phyloP scores from a whole-genome alignment of 23 tunicate genomes.

The Ascidia mentula region DNA sequence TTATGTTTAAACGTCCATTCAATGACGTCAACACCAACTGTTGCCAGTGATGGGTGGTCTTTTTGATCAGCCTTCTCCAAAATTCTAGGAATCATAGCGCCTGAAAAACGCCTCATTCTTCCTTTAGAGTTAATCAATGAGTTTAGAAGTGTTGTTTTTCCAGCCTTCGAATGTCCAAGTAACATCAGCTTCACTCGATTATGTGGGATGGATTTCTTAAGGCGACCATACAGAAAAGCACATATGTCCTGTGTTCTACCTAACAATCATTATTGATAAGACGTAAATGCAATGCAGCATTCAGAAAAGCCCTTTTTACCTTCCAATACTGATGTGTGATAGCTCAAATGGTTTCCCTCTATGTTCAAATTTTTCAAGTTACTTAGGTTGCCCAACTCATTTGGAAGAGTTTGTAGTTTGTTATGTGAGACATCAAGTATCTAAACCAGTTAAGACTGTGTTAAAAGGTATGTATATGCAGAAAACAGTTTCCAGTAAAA shows the following conservation, averaged over 20 bases:
- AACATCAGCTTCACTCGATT: conserved; percentile 46
- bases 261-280: background rate
- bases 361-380: conserved; percentile 35
- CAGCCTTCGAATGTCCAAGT: conserved; percentile 52
- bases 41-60: conserved; percentile 16
- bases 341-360: conserved; percentile 28
- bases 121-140: conserved; percentile 16
- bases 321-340: conserved; percentile 35
- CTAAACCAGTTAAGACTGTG: background rate
- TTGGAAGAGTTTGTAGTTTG: conserved; percentile 28
- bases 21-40: conserved; percentile 62
- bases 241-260: conserved; percentile 51
- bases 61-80: background rate
- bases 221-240: conserved; percentile 48
- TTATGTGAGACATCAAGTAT: conserved; percentile 32
- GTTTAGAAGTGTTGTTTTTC: conserved; percentile 54
- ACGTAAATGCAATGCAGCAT: background rate
- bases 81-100: background rate
- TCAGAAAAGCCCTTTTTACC: conserved; percentile 12
- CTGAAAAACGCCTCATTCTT: conserved; percentile 19
- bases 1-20: conserved; percentile 33
- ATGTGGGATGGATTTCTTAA: conserved; percentile 62
- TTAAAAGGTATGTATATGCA: background rate
- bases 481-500: too few relatives aligned
- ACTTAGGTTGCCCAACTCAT: conserved; percentile 48